These are phyloP conservation scores for Amiota minor DNA, from an alignment of 2,888 invertebrate genomes.

Conservation along the genomic window DNA sequence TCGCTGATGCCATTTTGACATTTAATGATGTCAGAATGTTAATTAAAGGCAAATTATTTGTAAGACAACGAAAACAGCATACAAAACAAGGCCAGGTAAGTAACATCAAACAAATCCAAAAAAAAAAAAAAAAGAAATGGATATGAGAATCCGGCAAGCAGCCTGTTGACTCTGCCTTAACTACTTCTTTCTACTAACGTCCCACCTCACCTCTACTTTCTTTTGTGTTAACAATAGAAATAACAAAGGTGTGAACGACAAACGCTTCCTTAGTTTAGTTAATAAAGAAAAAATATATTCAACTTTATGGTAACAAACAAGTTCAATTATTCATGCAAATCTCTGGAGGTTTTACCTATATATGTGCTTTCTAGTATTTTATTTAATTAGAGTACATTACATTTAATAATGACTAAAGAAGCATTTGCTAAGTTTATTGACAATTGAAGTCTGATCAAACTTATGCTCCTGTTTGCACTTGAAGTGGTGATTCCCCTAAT, in stretches of 20 bases:
- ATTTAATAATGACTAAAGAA: background rate
- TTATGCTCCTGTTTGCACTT: too few relatives aligned
- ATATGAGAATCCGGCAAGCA: too few relatives aligned
- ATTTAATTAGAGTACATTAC: background rate
- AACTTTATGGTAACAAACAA: background rate
- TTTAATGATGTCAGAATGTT: constrained; percentile 69
- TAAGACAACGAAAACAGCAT: constrained; percentile 42
- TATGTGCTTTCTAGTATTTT: background rate
- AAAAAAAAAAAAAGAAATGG: background rate
- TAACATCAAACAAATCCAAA: background rate
- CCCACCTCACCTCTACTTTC: background rate
- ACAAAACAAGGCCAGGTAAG: background rate
- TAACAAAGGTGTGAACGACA: constrained; percentile 7
- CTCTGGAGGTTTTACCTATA: background rate
- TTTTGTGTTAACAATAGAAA: constrained; percentile 18
- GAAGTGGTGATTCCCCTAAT: too few relatives aligned
- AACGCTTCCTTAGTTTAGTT: too few relatives aligned
- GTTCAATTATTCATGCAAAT: constrained; percentile 26
- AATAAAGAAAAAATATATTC: constrained; percentile 3
- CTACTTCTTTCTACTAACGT: background rate
- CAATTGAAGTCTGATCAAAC: background rate
- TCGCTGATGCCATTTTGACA: constrained; percentile 24
- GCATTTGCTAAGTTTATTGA: constrained; percentile 18
- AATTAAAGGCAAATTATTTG: constrained; percentile 71
- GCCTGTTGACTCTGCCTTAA: too few relatives aligned